Evolutionary conservation across 1,140 invertebrate species (phyloP).

Genomic region (Myzus persicae): DNA sequence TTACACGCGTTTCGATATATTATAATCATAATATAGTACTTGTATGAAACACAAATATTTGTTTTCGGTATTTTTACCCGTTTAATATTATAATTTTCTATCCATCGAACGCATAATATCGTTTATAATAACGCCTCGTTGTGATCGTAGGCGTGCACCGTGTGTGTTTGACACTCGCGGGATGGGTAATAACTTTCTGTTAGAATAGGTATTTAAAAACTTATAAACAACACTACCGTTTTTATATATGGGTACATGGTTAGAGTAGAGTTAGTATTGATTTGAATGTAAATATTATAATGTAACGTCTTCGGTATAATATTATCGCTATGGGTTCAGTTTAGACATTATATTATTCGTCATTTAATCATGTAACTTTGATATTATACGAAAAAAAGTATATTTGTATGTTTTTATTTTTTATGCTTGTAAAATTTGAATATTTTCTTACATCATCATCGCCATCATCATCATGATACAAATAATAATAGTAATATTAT

Average conservation of each 20-base stretch:
- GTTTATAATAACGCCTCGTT: conserved; percentile 32
- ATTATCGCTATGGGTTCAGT: no score
- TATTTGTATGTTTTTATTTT: background rate
- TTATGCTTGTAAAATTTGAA: background rate
- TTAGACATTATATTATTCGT: background rate
- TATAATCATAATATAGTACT: no score
- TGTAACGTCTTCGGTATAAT: background rate
- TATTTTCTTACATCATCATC: background rate
- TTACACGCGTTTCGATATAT: background rate
- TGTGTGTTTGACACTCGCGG: background rate
- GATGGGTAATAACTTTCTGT: background rate
- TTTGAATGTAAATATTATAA: conserved; percentile 1
- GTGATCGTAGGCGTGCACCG: conserved; percentile 7
- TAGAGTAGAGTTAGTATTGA: background rate
- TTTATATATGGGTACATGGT: no score
- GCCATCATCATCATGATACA: background rate
- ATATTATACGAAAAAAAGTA: background rate
- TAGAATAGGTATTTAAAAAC: conserved; percentile 3
- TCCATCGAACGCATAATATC: background rate
- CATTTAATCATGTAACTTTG: background rate
- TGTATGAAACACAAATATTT: conserved; percentile 14
- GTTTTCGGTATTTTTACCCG: background rate
- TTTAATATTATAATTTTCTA: background rate
- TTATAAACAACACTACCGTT: conserved; percentile 20
- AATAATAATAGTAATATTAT: background rate